Base-by-base conservation (phyloP, 2,888 invertebrate species). In the Agrenia bidenticulata region DNA sequence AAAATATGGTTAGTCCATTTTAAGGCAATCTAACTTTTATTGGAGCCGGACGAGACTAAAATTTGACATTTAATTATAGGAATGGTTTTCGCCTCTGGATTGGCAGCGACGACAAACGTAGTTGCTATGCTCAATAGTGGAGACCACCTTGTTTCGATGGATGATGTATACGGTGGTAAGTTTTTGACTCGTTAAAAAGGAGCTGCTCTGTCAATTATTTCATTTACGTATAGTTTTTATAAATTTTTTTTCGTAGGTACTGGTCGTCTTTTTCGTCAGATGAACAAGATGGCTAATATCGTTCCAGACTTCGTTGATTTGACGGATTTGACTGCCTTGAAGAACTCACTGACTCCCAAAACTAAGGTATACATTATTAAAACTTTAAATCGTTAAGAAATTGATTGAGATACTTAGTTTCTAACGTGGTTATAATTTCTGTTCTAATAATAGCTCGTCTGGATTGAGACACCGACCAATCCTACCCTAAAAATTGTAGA, bases 81-180 rank as follows among this genome's bases (percentile, higher is more conserved):
- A 17, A 57, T 66, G 23, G 65, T 81, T 21, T 98, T 92, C 82
- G 83, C 96, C 0, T 96, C 97, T 5, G 99, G 99, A 1, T 83
- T 99, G 54, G 96, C 94, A 15, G 89, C 94, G 0, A 88, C 88
- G 1, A 88, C 90, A 0, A 86, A 88, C 2, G 79, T 97, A 13
- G 81, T 87, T 7, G 85, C 89, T 41, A 81, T 95, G 75, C 82
- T 99, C 9, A 86, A 85, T 72, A 77, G 83, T 67, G 98, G 97
- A 0, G 98, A 99, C 79, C 77, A 69, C 26, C 57, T 76, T n/a
- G 60, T 76, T 27, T 69, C 62, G 15, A 74, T 76, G 72, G 70
- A 85, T 77, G 85, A 86, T 77, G 79, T 85, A 2, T 85, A 85
- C 77, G 85, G 85, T 76, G n/a, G n/a, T n/a, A n/a, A n/a, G n/a